Evolutionary conservation across 2,797 vertebrate genomes (phyloP), one percentile per base, ranked within the genome.

Genomic region (Leptodactylus fallax): DNA sequence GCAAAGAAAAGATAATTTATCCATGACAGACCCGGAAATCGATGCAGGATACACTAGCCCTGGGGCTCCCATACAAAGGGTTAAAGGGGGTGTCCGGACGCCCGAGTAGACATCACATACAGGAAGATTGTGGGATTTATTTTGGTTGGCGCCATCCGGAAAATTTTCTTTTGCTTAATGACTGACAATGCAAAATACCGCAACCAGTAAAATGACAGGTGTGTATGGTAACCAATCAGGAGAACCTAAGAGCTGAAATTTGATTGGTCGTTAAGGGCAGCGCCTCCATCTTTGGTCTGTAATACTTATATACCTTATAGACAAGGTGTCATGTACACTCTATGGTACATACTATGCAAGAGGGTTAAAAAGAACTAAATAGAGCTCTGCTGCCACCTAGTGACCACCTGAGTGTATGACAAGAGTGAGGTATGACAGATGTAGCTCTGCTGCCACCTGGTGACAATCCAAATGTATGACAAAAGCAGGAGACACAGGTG

Each of bases 1-100:
- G 92, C 76, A 91, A 92, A 93, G 93, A 86, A 92, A 88, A 90
- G 91, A 83, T 13, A 88, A 91, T 89, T 74, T 81, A 90, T 71
- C 27, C 49, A 53, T 51, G 91, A 36, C 51, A 85, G 90, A 90
- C 0, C 0, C 89, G 85, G 89, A 88, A 0, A 7, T 90, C 13
- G 76, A 78, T 47, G 90, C 89, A 91, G 88, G 91, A 91, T 91
- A 94, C 88, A 79, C 90, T 91, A 89, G 91, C 92, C 90, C 16
- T n/a, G 9, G n/a, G 27, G 49, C 17, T 90, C 84, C 84, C 88
- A 90, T 85, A 86, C 88, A 86, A 51, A 63, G 51, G 51, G 45
- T 14, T 61, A 17, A 17, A 2, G 14, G 19, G 13, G 67, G 21
- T n/a, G 7, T 61, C 60, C 60, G 19, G 19, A 36, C 36, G 36